Evolutionary conservation across 2,113 vertebrate genomes (phyloP).

Genomic region (Vulpes lagopus): DNA sequence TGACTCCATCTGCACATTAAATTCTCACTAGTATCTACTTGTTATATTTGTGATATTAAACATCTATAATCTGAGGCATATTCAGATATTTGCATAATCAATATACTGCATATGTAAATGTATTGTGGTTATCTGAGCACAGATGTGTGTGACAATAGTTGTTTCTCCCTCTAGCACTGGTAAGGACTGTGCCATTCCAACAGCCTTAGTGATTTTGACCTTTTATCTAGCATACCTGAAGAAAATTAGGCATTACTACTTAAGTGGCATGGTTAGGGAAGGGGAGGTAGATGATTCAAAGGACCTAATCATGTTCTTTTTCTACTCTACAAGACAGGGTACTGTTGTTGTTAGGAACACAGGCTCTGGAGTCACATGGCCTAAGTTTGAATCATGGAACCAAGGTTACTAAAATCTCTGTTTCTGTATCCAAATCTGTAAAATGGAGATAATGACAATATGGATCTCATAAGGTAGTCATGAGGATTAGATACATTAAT

Average conservation of each 20-base stretch:
- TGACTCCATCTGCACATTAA: neutral
- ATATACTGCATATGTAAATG: neutral
- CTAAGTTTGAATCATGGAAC: neutral
- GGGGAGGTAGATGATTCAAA: neutral
- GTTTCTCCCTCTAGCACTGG: neutral
- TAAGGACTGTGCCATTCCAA: neutral
- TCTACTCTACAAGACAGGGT: neutral
- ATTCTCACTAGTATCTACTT: neutral
- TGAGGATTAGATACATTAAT: neutral
- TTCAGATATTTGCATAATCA: neutral
- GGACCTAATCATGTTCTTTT: neutral
- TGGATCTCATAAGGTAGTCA: neutral
- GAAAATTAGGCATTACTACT: neutral
- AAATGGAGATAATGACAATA: neutral
- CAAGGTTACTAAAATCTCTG: neutral
- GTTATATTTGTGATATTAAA: neutral
- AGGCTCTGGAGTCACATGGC: neutral
- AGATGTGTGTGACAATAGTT: neutral
- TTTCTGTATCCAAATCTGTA: neutral
- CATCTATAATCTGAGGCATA: neutral
- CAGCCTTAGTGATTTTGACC: neutral
- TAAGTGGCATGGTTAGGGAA: neutral
- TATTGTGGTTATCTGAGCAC: neutral
- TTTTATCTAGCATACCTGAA: neutral
- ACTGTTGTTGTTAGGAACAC: neutral